Conservation (phyloP, 2,113 vertebrate genomes). For the Myanophis thanlyinensis region DNA sequence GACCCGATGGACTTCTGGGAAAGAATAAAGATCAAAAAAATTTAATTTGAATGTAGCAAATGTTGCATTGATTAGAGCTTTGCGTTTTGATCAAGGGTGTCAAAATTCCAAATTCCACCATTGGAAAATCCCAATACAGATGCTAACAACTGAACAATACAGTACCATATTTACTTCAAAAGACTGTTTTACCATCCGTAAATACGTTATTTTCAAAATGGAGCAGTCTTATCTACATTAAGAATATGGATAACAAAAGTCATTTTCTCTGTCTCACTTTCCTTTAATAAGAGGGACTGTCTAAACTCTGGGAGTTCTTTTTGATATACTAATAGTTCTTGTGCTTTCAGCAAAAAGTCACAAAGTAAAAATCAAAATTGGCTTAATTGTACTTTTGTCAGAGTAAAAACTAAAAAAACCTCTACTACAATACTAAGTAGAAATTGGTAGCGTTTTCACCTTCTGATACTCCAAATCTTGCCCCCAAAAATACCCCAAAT, state of each 20-base stretch:
- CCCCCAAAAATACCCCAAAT: not conserved
- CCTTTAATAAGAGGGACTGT: not conserved
- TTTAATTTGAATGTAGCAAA: not conserved
- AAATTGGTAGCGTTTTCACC: not conserved
- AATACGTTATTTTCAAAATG: not conserved
- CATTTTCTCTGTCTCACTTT: not conserved
- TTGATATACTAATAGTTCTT: not conserved
- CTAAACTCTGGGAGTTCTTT: not conserved
- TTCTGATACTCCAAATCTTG: not conserved
- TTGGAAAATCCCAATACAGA: not conserved
- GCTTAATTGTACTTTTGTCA: not conserved
- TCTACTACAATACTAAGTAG: not conserved
- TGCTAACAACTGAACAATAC: not conserved
- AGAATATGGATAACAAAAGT: not conserved
- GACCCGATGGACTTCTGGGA: not conserved
- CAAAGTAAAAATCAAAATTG: not conserved
- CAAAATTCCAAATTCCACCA: not conserved
- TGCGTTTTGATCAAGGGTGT: not conserved
- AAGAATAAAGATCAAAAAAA: not conserved
- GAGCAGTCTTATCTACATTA: not conserved
- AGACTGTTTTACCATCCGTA: not conserved
- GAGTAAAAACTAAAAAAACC: not conserved
- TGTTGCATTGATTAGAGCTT: not conserved
- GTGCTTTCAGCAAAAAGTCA: not conserved
- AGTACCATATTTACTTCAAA: not conserved